These are phyloP conservation scores for Caenorhabditis japonica DNA, from an alignment of 2,888 invertebrate species.

Conservation along the genomic window DNA sequence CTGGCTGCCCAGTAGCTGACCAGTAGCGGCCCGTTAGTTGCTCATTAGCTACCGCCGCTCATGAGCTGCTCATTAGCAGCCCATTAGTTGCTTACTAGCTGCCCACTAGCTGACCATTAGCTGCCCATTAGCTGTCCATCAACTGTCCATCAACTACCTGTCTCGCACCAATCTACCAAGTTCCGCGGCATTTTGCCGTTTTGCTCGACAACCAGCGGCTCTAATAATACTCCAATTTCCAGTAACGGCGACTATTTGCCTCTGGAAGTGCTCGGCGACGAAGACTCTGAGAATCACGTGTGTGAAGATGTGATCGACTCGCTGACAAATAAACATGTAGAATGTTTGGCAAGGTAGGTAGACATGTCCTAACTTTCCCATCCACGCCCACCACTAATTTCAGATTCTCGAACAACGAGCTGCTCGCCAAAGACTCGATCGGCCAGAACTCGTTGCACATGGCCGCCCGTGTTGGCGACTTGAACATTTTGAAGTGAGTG, in stretches of 20 bases:
- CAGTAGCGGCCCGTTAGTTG: too few species aligned
- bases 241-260: slow-evolving; percentile 51
- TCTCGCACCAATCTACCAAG: too few species aligned
- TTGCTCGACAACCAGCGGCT: too few species aligned
- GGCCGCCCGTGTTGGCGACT: slow-evolving; percentile 62
- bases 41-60: too few species aligned
- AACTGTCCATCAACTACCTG: too few species aligned
- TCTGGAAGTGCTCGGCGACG: slow-evolving; percentile 37
- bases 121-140: too few species aligned
- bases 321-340: slow-evolving; percentile 37
- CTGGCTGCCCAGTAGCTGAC: too few species aligned
- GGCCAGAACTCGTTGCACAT: slow-evolving; percentile 65
- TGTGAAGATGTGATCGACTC: slow-evolving; percentile 46
- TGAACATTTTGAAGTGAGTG: slow-evolving; percentile 61
- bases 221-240: too few species aligned
- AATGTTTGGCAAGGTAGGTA: slow-evolving; percentile 44
- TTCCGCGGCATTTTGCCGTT: too few species aligned
- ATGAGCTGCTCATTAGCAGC: too few species aligned
- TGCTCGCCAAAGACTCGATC: slow-evolving; percentile 57
- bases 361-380: neutral
- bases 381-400: neutral
- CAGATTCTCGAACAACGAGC: slow-evolving; percentile 55
- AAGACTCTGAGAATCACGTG: slow-evolving; percentile 25
- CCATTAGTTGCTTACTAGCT: too few species aligned
- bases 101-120: too few species aligned